Conservation (phyloP, 2,888 invertebrate species). For the Schizotus pectinicornis region DNA sequence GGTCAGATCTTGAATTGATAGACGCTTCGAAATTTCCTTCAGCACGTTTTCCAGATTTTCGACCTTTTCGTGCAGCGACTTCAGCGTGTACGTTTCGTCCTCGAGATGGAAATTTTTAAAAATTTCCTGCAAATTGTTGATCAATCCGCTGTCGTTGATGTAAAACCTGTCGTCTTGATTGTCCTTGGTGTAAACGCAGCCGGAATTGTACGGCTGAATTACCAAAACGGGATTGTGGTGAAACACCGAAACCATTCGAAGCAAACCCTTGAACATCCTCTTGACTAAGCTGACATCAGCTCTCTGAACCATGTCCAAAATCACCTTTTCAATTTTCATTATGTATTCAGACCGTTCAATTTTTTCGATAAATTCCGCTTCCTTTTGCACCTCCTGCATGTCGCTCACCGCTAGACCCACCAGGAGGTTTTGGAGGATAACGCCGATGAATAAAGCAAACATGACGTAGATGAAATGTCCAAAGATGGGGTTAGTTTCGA, state of each 20-base stretch:
- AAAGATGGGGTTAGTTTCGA: slow-evolving; percentile 18
- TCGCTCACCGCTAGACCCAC: slow-evolving; percentile 25
- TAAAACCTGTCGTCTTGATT: slow-evolving; percentile 11
- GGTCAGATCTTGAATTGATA: no score
- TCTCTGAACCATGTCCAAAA: neutral
- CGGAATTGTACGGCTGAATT: slow-evolving; percentile 21
- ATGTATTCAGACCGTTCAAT: slow-evolving; percentile 18
- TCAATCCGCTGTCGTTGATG: slow-evolving; percentile 11
- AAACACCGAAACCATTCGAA: slow-evolving; percentile 2
- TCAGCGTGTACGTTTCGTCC: neutral
- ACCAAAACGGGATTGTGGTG: slow-evolving; percentile 3
- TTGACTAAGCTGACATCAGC: neutral
- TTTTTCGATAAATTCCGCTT: slow-evolving; percentile 19
- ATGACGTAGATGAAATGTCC: slow-evolving; percentile 18
- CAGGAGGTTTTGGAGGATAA: slow-evolving; percentile 22
- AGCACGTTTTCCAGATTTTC: neutral
- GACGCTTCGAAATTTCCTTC: neutral
- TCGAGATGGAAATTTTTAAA: slow-evolving; percentile 7
- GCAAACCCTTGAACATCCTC: slow-evolving; percentile 1
- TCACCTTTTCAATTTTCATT: slow-evolving; percentile 11
- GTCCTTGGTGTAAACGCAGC: slow-evolving; percentile 14
- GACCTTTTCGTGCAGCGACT: neutral
- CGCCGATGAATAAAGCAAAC: slow-evolving; percentile 13
- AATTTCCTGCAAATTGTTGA: slow-evolving; percentile 8
- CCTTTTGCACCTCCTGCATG: slow-evolving; percentile 14